Percentiles rank a stretch among this genome's conserved stretches.
Conservation (phyloP, 2,888 invertebrate species). For the Coelinius sp. region DNA sequence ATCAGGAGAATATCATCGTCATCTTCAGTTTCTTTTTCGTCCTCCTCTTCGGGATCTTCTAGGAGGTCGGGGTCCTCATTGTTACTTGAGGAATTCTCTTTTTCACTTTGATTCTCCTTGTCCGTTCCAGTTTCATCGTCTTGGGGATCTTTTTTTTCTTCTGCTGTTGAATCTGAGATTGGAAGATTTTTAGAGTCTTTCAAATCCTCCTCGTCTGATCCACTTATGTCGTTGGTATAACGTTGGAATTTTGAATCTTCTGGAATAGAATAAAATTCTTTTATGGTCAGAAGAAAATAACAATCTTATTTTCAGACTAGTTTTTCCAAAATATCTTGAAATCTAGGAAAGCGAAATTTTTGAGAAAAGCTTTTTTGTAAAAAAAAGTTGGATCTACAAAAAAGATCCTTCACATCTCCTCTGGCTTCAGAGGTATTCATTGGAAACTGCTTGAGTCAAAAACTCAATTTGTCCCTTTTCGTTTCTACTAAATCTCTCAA, state of each 20-base stretch:
- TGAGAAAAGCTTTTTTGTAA: neutral
- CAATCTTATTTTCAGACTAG: neutral
- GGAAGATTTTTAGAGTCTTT: constrained; percentile 36
- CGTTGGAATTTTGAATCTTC: constrained; percentile 72
- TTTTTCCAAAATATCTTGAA: too few relatives aligned
- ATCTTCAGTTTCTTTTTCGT: constrained; percentile 58
- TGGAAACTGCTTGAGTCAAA: neutral
- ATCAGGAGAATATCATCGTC: constrained; percentile 66
- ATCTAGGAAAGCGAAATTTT: neutral
- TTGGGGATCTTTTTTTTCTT: constrained; percentile 32
- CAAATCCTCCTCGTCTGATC: constrained; percentile 65
- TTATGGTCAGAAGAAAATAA: constrained; percentile 34
- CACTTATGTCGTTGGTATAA: constrained; percentile 71
- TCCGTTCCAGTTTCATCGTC: constrained; percentile 47
- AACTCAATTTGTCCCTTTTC: neutral
- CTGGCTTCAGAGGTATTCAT: neutral
- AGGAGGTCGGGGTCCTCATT: constrained; percentile 54
- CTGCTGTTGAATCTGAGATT: neutral
- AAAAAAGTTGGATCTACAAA: neutral
- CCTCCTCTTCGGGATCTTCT: constrained; percentile 55
- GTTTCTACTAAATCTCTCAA: neutral
- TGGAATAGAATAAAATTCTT: too few relatives aligned
- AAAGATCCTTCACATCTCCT: too few relatives aligned
- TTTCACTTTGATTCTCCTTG: constrained; percentile 53
- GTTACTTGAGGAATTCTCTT: constrained; percentile 47